phyloP scores from a whole-genome alignment of 2,797 vertebrate genomes.

The Poeciliopsis turneri region DNA sequence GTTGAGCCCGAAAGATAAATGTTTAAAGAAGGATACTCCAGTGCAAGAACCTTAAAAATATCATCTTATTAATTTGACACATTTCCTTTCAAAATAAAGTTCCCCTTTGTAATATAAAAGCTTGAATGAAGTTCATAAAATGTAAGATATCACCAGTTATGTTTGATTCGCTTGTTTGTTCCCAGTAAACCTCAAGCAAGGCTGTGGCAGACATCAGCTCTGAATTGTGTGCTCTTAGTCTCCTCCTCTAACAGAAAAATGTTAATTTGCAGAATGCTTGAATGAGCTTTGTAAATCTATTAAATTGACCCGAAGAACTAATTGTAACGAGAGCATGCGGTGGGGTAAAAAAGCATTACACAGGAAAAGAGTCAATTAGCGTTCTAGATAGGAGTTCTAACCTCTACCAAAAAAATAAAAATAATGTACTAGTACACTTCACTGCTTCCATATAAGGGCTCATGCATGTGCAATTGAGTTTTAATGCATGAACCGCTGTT shows the following conservation, averaged over 20 bases:
- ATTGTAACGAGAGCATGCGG: conserved; percentile 16
- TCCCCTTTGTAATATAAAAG: neutral
- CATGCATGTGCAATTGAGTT: conserved; percentile 66
- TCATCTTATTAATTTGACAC: neutral
- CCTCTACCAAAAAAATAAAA: conserved; percentile 42
- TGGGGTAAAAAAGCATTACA: conserved; percentile 32
- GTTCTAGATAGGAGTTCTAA: conserved; percentile 57
- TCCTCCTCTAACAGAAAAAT: neutral
- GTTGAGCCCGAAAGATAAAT: neutral
- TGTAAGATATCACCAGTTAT: neutral
- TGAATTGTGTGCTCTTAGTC: neutral
- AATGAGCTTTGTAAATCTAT: conserved; percentile 4
- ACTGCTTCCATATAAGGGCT: conserved; percentile 66
- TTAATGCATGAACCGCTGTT: conserved; percentile 43
- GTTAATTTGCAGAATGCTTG: neutral
- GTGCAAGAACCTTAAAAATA: neutral
- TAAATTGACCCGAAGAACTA: conserved; percentile 9
- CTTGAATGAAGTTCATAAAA: neutral
- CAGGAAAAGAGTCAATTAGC: conserved; percentile 47
- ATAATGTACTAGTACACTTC: conserved; percentile 63
- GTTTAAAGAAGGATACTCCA: neutral
- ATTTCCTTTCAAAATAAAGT: neutral
- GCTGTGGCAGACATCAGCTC: neutral
- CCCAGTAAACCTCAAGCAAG: neutral
- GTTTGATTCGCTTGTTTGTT: neutral